Percentiles rank a stretch among this genome's conserved stretches.
phyloP scores from a whole-genome alignment of 2,797 vertebrate species.

The Strix occidentalis region DNA sequence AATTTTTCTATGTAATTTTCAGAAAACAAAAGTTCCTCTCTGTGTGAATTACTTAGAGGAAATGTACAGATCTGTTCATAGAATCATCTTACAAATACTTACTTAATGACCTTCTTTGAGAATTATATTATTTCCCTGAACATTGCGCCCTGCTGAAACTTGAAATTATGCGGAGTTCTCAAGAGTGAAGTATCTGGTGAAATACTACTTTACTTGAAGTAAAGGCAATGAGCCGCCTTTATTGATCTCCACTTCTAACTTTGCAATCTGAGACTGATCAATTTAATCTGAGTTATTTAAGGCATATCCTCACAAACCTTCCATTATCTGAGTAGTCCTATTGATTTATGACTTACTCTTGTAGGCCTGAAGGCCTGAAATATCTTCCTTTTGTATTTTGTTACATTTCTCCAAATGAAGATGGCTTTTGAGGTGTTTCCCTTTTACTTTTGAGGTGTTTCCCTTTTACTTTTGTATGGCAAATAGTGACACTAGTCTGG shows the following conservation, averaged over 20 bases:
- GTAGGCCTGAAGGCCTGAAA: not conserved
- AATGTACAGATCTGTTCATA: not conserved
- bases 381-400: not conserved
- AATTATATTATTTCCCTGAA: not conserved
- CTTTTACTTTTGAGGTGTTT: not conserved
- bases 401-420: not conserved
- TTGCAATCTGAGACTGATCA: not conserved
- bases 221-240: not conserved
- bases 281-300: not conserved
- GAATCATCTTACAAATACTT: not conserved
- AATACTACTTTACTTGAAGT: not conserved
- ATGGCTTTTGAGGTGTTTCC: not conserved
- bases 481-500: not conserved
- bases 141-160: not conserved
- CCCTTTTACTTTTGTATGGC: not conserved
- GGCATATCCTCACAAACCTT: not conserved
- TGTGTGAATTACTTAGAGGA: not conserved
- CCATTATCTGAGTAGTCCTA: not conserved
- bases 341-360: not conserved
- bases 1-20: not conserved
- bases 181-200: not conserved
- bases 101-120: not conserved
- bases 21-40: not conserved
- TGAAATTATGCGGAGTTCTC: not conserved
- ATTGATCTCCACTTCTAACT: not conserved